Percentiles rank a stretch among this genome's conserved stretches.
Evolutionary conservation across 2,113 vertebrate species (phyloP).

Genomic region (Pseudorhombus dupliciocellatus): DNA sequence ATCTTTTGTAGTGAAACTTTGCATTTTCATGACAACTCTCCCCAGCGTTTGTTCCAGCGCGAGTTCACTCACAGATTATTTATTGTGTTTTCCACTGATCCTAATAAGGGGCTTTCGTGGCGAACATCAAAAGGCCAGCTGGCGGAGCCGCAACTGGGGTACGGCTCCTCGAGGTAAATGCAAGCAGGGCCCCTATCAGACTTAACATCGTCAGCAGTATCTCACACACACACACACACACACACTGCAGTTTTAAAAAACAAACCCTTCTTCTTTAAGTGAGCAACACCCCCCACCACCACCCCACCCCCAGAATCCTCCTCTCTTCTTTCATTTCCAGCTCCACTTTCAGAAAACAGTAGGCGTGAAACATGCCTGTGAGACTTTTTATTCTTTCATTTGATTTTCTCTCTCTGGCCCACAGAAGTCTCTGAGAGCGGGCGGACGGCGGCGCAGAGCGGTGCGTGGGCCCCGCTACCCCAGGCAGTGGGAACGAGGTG

Average conservation of each 20-base stretch:
- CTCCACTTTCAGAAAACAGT: slow-evolving; percentile 53
- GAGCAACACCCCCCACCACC: slow-evolving; percentile 28
- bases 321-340: slow-evolving; percentile 36
- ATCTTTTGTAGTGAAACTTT: slow-evolving; percentile 17
- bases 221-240: not conserved
- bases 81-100: slow-evolving; percentile 56
- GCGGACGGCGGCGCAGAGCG: slow-evolving; percentile 25
- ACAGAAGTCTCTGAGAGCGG: slow-evolving; percentile 25
- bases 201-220: slow-evolving; percentile 52
- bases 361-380: slow-evolving; percentile 45
- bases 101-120: slow-evolving; percentile 57
- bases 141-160: slow-evolving; percentile 34
- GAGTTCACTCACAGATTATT: slow-evolving; percentile 44
- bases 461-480: slow-evolving; percentile 50
- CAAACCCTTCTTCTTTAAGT: slow-evolving; percentile 46
- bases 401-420: not conserved
- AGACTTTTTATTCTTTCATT: slow-evolving; percentile 34
- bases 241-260: slow-evolving; percentile 2
- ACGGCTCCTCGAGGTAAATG: slow-evolving; percentile 62
- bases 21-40: slow-evolving; percentile 32
- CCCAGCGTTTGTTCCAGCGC: slow-evolving; percentile 11
- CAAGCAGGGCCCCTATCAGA: slow-evolving; percentile 30
- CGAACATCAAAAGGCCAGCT: slow-evolving; percentile 57
- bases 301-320: slow-evolving; percentile 1
- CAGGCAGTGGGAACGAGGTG: slow-evolving; percentile 54